phyloP scores from a whole-genome alignment of 2,888 invertebrate genomes.

The Dorcus hopei region DNA sequence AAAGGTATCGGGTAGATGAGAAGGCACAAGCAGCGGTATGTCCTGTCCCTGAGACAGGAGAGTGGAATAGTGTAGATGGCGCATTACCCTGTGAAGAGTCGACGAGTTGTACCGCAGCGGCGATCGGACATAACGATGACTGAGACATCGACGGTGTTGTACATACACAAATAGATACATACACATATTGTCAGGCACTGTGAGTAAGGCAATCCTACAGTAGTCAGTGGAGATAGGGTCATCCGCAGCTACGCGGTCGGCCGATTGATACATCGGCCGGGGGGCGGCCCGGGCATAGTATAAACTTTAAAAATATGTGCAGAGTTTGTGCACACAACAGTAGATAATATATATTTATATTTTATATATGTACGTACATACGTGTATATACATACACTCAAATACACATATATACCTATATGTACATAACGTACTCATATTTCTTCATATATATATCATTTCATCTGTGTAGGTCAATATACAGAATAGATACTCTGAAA shows the following conservation, averaged over 20 bases:
- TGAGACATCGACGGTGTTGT: constrained; percentile 47
- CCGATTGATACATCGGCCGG: constrained; percentile 2
- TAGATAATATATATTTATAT: constrained; percentile 51
- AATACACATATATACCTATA: constrained; percentile 6
- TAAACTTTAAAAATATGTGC: constrained; percentile 50
- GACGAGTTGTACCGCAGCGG: constrained; percentile 28
- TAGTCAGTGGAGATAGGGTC: constrained; percentile 61
- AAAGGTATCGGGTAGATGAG: constrained; percentile 40
- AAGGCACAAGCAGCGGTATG: constrained; percentile 50
- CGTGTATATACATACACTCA: background rate
- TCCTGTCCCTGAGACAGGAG: constrained; percentile 16
- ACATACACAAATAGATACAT: constrained; percentile 49
- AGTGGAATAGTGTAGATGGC: constrained; percentile 19
- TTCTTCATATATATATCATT: constrained; percentile 23
- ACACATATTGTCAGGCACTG: constrained; percentile 66
- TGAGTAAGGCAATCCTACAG: constrained; percentile 81
- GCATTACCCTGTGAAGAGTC: constrained; percentile 33
- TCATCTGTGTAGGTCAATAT: constrained; percentile 48
- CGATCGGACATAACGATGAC: constrained; percentile 39
- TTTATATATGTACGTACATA: constrained; percentile 19
- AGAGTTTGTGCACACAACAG: constrained; percentile 52
- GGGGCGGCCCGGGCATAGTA: constrained; percentile 31
- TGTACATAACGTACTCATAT: background rate
- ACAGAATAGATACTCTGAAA: constrained; percentile 50
- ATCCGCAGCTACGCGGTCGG: constrained; percentile 42